phyloP scores from a whole-genome alignment of 2,888 invertebrate species.

The Pseudoips prasinana region DNA sequence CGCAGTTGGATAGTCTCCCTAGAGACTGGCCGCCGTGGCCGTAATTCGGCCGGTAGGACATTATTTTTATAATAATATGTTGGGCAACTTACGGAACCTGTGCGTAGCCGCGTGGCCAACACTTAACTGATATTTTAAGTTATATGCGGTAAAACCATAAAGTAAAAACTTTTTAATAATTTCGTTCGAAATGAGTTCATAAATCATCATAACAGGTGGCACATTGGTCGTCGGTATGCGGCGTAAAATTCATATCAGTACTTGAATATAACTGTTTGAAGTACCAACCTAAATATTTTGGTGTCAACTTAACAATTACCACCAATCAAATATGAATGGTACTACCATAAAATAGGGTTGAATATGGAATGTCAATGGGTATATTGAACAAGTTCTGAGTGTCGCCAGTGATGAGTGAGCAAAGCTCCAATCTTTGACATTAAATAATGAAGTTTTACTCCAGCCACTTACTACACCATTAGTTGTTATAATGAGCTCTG shows the following conservation, averaged over 20 bases:
- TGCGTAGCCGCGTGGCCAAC: too few species aligned
- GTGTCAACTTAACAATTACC: constrained; percentile 10
- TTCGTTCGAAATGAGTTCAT: too few species aligned
- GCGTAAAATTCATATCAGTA: constrained; percentile 17
- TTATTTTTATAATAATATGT: too few species aligned
- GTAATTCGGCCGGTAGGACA: too few species aligned
- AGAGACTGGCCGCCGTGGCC: too few species aligned
- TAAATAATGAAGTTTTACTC: constrained; percentile 65
- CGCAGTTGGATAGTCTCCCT: too few species aligned
- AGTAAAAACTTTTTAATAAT: too few species aligned
- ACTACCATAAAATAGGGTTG: constrained; percentile 19
- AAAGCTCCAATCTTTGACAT: constrained; percentile 57
- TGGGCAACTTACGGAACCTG: too few species aligned
- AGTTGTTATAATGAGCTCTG: constrained; percentile 60
- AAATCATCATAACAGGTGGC: constrained; percentile 15
- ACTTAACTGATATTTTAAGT: too few species aligned
- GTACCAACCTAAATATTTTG: constrained; percentile 15
- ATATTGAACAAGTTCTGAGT: constrained; percentile 38
- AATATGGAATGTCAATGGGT: constrained; percentile 16
- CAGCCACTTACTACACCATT: constrained; percentile 63
- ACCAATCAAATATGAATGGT: constrained; percentile 5
- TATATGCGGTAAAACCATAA: too few species aligned
- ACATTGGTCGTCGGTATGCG: constrained; percentile 18
- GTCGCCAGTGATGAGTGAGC: constrained; percentile 35
- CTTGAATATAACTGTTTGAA: constrained; percentile 32